A percentile compares a stretch with the other conserved stretches of the same genome.
Evolutionary conservation across 1,140 invertebrate genomes (phyloP).

Genomic region (Cherax destructor): DNA sequence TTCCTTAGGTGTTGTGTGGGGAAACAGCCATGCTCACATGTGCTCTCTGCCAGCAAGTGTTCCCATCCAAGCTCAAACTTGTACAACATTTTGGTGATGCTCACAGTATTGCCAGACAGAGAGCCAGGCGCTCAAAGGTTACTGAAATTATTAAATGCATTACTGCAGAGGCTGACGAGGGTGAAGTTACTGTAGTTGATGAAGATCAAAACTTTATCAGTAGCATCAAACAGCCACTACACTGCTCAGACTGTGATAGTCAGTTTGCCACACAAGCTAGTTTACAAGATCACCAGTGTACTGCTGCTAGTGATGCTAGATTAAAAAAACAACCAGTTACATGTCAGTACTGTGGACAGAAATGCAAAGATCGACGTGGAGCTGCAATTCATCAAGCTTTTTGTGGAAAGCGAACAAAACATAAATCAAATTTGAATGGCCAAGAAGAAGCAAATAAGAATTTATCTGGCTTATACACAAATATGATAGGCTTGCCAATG

Average conservation of each 20-base stretch:
- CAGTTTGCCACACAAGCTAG: constrained; percentile 47
- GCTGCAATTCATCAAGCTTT: constrained; percentile 56
- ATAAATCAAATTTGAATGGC: neutral
- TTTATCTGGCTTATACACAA: neutral
- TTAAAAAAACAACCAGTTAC: constrained; percentile 37
- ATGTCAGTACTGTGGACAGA: constrained; percentile 58
- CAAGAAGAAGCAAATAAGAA: neutral
- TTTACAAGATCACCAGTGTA: constrained; percentile 41
- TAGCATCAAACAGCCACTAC: constrained; percentile 22
- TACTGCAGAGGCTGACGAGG: constrained; percentile 18
- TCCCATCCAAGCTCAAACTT: constrained; percentile 29
- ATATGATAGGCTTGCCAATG: neutral
- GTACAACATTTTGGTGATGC: constrained; percentile 55
- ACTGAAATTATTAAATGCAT: constrained; percentile 27
- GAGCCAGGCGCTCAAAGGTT: constrained; percentile 48
- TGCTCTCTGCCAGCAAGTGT: constrained; percentile 43
- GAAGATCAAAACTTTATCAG: neutral
- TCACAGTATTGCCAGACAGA: constrained; percentile 55
- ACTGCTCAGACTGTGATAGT: constrained; percentile 30
- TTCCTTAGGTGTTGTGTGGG: neutral
- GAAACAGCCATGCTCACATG: constrained; percentile 12
- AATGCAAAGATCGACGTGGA: constrained; percentile 46
- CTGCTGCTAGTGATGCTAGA: neutral
- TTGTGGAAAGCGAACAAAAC: constrained; percentile 33
- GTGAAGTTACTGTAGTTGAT: neutral